phyloP scores from a whole-genome alignment of 1,140 invertebrate species.

The Drosophila miranda region DNA sequence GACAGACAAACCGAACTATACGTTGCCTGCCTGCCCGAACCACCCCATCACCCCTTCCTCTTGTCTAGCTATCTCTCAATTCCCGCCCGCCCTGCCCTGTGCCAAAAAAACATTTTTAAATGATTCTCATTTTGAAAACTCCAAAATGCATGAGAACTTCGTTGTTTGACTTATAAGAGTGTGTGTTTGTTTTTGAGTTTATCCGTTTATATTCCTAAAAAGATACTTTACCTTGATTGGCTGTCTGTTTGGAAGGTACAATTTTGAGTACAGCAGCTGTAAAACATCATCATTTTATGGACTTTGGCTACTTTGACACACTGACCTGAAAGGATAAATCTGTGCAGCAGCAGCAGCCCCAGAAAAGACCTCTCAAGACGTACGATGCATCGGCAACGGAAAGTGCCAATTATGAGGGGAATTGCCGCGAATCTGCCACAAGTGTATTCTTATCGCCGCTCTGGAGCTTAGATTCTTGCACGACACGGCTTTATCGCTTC shows the following conservation, averaged over 20 bases:
- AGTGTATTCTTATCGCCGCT: no score
- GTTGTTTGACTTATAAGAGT: slow-evolving; percentile 7
- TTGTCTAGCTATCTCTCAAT: slow-evolving; percentile 3
- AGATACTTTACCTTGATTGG: slow-evolving; percentile 9
- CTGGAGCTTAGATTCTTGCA: no score
- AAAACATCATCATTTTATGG: slow-evolving; percentile 15
- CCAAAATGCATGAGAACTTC: neutral
- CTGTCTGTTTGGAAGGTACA: no score
- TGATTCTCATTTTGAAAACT: slow-evolving; percentile 42
- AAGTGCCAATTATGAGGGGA: no score
- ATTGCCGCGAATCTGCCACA: no score
- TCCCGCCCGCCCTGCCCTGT: neutral
- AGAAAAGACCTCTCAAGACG: no score
- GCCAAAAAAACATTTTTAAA: slow-evolving; percentile 38
- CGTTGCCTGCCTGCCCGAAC: neutral
- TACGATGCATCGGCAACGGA: no score
- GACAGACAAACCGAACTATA: slow-evolving; percentile 1
- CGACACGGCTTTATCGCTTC: slow-evolving; percentile 1
- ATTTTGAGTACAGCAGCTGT: no score
- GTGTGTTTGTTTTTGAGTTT: neutral
- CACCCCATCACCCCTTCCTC: slow-evolving; percentile 14
- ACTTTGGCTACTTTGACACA: slow-evolving; percentile 29
- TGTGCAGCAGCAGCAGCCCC: neutral
- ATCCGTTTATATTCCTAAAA: neutral
- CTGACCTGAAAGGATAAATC: slow-evolving; percentile 35